A percentile compares a stretch with the other conserved stretches of the same genome.
Conservation (phyloP, 2,113 vertebrate species). For the Anarrhichthys ocellatus region DNA sequence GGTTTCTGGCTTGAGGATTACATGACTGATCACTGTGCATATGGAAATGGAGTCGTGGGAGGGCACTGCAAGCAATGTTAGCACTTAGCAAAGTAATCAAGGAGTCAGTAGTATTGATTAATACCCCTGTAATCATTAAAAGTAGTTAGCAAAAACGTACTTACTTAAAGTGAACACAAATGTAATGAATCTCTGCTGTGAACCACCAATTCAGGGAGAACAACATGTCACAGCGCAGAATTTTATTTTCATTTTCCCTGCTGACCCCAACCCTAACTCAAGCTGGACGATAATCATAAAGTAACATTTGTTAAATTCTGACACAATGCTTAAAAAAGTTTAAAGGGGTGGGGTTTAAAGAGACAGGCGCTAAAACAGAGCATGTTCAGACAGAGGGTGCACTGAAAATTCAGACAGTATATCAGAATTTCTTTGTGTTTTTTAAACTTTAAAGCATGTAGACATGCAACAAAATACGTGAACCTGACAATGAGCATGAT, state of each 20-base stretch:
- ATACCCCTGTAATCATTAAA: conserved; percentile 13
- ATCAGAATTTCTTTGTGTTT: neutral
- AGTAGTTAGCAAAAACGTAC: neutral
- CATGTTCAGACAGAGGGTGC: neutral
- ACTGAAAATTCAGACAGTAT: neutral
- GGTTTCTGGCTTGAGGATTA: conserved; percentile 31
- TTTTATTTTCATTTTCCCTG: neutral
- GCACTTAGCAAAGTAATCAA: conserved; percentile 49
- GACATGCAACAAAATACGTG: neutral
- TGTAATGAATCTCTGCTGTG: neutral
- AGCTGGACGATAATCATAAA: neutral
- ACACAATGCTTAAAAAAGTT: neutral
- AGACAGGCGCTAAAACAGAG: neutral
- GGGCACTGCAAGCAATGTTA: conserved; percentile 16
- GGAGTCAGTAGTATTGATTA: conserved; percentile 38
- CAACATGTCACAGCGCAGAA: neutral
- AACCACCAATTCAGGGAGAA: neutral
- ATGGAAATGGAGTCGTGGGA: conserved; percentile 26
- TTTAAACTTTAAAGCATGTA: neutral
- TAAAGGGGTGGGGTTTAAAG: neutral
- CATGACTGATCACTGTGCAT: conserved; percentile 30
- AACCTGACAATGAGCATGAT: neutral
- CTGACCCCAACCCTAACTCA: neutral
- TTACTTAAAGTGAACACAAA: neutral
- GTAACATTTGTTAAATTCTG: neutral